Conservation (phyloP, 2,797 vertebrate species). For the Pseudomugil tenellus region DNA sequence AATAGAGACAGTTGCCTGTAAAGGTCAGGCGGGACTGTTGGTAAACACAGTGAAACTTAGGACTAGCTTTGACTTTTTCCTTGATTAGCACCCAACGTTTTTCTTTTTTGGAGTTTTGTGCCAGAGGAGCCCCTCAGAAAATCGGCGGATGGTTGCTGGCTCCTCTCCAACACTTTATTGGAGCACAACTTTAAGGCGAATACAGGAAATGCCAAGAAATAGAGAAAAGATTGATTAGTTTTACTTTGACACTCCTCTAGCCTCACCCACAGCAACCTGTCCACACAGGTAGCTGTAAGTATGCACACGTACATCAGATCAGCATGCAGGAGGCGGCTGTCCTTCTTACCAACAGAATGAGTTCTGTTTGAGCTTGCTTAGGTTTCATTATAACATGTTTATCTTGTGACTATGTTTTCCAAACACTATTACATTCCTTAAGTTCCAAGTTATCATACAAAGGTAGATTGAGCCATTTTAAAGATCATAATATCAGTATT, state of each 20-base stretch:
- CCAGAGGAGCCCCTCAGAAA: slow-evolving; percentile 43
- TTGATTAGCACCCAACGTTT: slow-evolving; percentile 40
- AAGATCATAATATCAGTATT: not conserved
- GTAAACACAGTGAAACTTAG: slow-evolving; percentile 62
- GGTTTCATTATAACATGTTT: not conserved
- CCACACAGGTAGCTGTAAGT: slow-evolving; percentile 5
- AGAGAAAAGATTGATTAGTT: slow-evolving; percentile 74
- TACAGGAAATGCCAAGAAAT: slow-evolving; percentile 54
- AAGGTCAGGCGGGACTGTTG: slow-evolving; percentile 60
- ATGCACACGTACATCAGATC: slow-evolving; percentile 10
- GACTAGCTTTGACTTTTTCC: slow-evolving; percentile 48
- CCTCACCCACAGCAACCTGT: not conserved
- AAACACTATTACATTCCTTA: too few species aligned
- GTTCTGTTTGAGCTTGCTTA: slow-evolving; percentile 9
- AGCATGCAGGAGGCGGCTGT: slow-evolving; percentile 7
- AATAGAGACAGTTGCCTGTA: slow-evolving; percentile 67
- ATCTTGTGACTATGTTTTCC: too few species aligned
- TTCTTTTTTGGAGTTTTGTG: slow-evolving; percentile 1
- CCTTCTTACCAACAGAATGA: not conserved
- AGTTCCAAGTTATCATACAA: too few species aligned
- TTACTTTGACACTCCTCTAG: slow-evolving; percentile 60
- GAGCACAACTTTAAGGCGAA: slow-evolving; percentile 53
- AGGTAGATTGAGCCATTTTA: not conserved
- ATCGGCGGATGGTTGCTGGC: slow-evolving; percentile 27
- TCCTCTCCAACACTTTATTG: slow-evolving; percentile 46